Evolutionary conservation across 2,888 invertebrate genomes (phyloP).

Genomic region (Clepsis dumicolana): DNA sequence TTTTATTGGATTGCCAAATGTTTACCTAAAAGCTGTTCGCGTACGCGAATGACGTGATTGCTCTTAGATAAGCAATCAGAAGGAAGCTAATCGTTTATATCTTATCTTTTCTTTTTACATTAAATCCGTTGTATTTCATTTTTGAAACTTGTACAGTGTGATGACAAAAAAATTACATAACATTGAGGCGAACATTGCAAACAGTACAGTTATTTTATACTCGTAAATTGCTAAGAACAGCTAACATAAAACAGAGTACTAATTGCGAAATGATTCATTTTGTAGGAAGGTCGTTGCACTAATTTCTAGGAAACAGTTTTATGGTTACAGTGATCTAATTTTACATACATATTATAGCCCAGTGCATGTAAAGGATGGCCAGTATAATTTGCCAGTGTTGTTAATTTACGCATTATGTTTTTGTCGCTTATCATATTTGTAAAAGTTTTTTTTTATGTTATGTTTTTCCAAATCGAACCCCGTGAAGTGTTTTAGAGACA

Average conservation of each 20-base stretch:
- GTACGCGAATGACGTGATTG: slow-evolving; percentile 2
- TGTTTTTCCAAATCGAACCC: too few species aligned
- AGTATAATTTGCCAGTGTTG: not conserved
- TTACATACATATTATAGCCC: not conserved
- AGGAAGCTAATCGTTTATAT: not conserved
- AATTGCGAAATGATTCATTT: not conserved
- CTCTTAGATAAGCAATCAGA: not conserved
- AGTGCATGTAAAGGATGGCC: not conserved
- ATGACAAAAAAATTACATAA: not conserved
- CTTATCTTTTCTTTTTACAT: not conserved
- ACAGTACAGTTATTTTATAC: not conserved
- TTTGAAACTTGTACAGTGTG: not conserved
- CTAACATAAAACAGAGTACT: not conserved
- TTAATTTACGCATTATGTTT: not conserved
- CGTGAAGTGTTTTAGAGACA: too few species aligned
- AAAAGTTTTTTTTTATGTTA: not conserved
- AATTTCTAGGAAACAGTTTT: not conserved
- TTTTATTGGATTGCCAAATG: not conserved
- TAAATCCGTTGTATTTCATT: not conserved
- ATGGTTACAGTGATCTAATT: not conserved
- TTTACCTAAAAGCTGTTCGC: not conserved
- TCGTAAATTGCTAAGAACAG: not conserved
- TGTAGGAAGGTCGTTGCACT: slow-evolving; percentile 1
- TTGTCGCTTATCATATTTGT: not conserved
- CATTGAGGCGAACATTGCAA: not conserved